A percentile compares a stretch with the other conserved stretches of the same genome.
Evolutionary conservation across 2,113 vertebrate genomes (phyloP).

Genomic region (Chloebia gouldiae): DNA sequence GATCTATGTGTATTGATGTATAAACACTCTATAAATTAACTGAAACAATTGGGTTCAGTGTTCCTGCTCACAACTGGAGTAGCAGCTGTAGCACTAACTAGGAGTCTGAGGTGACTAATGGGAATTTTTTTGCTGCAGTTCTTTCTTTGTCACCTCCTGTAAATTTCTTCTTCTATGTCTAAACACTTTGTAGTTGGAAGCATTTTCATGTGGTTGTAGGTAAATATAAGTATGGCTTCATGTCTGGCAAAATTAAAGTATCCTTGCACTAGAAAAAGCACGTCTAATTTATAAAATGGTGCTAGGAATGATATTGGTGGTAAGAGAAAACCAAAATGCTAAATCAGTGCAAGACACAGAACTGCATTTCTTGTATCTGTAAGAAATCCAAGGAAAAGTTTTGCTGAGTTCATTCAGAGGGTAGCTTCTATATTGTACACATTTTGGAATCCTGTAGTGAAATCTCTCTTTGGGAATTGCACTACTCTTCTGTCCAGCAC

Average conservation of each 20-base stretch:
- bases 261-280: not conserved
- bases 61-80: not conserved
- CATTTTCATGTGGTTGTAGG: not conserved
- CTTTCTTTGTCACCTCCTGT: not conserved
- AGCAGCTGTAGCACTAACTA: not conserved
- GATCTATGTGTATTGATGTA: not conserved
- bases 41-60: not conserved
- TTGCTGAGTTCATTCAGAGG: not conserved
- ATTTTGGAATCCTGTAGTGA: conserved; percentile 29
- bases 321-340: not conserved
- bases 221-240: not conserved
- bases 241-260: not conserved
- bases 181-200: not conserved
- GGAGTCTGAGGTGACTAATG: not conserved
- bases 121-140: not conserved
- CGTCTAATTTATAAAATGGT: not conserved
- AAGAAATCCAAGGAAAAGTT: not conserved
- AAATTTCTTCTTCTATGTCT: not conserved
- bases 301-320: not conserved
- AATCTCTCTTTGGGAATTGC: conserved; percentile 53
- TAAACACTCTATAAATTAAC: not conserved
- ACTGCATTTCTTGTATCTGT: not conserved
- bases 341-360: not conserved
- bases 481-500: conserved; percentile 19
- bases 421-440: not conserved